Base-by-base conservation (phyloP, 2,888 invertebrate genomes). In the Tribolium freemani region DNA sequence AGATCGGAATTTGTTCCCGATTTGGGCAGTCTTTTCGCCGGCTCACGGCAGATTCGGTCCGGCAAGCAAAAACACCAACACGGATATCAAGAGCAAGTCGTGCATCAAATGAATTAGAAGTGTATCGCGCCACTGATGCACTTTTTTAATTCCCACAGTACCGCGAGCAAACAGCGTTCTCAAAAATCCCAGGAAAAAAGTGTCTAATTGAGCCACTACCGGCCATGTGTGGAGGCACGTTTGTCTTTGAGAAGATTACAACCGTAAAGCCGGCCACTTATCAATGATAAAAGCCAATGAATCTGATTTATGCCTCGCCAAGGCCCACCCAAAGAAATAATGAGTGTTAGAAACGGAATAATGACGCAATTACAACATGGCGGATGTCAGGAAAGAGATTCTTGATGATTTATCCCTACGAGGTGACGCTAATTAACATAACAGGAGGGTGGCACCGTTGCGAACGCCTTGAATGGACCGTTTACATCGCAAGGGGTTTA, bases 311-410 rank as follows among this genome's bases (percentile, higher is more conserved):
- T 75, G 75, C 57, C 58, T 69, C 38, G 66, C 66, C 61, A 57
- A 50, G 69, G 78, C 80, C 80, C 78, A 79, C 78, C 79, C 78
- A 78, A 76, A 75, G 77, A 75, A 77, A 77, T 78, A 76, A 78
- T 75, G 77, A 76, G 77, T 74, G 76, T 78, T 78, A 78, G 76
- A 77, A 76, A 76, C 75, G 66, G 72, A 78, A 77, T 79, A 80
- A 78, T 77, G 76, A 78, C 74, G 79, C 78, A 75, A 75, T 79
- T 80, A 78, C 78, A 76, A 75, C 73, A 75, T 78, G 78, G 75
- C 72, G 69, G 74, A 75, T 70, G 78, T 77, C 77, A 72, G 70
- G 72, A 70, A 67, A 69, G 70, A 63, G 76, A 78, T 77, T 76
- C 77, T 26, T 56, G 50, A 75, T 79, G 78, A 80, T 80, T 80